Conservation (phyloP, 1,140 invertebrate genomes). For the Drosophila varians region DNA sequence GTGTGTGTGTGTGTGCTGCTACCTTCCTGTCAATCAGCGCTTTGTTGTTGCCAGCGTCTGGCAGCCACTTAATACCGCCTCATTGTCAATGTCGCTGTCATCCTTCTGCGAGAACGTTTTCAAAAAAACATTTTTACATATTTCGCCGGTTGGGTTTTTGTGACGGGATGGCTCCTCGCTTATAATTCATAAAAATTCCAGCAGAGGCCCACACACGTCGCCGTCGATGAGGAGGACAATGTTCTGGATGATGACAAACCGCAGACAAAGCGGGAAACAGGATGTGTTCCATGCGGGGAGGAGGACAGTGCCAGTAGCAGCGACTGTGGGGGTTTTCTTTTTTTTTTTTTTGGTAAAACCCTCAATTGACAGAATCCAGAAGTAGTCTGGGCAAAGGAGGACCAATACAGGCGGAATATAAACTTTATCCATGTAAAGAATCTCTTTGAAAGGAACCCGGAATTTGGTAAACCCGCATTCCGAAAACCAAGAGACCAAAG, state of each 20-base stretch:
- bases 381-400: background rate
- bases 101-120: slow-evolving; percentile 49
- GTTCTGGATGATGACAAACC: slow-evolving; percentile 52
- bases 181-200: slow-evolving; percentile 79
- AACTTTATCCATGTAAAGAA: background rate
- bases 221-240: slow-evolving; percentile 11
- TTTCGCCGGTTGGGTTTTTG: slow-evolving; percentile 35
- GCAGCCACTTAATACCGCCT: slow-evolving; percentile 75
- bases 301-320: background rate
- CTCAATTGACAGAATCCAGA: slow-evolving; percentile 35
- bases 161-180: slow-evolving; percentile 37
- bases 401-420: background rate
- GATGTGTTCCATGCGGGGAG: slow-evolving; percentile 24
- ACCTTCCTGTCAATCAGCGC: slow-evolving; percentile 74
- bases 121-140: slow-evolving; percentile 71
- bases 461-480: background rate
- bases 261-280: slow-evolving; percentile 68
- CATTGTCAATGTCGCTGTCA: slow-evolving; percentile 72
- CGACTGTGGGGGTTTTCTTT: no score
- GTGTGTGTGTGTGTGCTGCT: background rate
- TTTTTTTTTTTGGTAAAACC: background rate
- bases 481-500: background rate
- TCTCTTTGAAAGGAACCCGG: background rate
- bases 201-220: slow-evolving; percentile 56
- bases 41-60: slow-evolving; percentile 63